Conservation (phyloP, 2,797 vertebrate species). For the Enteromius unitaeniatus region DNA sequence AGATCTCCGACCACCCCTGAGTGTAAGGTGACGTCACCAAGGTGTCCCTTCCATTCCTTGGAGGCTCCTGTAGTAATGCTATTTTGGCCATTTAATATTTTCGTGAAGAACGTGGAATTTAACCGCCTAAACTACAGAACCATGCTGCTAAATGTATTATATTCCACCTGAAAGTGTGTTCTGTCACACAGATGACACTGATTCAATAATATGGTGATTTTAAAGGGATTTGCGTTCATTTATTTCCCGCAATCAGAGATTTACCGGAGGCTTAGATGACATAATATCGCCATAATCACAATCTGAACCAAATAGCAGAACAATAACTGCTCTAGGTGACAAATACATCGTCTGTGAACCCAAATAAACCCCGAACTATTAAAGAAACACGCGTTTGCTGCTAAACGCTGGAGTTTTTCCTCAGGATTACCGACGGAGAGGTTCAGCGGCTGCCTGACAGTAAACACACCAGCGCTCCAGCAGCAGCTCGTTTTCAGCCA, state of each 20-base stretch:
- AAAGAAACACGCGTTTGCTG: neutral
- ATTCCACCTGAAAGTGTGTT: neutral
- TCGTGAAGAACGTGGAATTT: too few species aligned
- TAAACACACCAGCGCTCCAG: neutral
- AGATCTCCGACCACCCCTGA: neutral
- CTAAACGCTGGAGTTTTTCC: neutral
- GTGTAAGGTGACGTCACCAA: neutral
- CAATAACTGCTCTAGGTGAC: neutral
- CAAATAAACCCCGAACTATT: neutral
- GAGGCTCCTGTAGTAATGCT: too few species aligned
- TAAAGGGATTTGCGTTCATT: neutral
- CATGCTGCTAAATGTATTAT: neutral
- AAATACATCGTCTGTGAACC: neutral
- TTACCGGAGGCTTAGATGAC: neutral
- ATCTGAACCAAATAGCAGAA: neutral
- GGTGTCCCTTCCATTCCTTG: neutral
- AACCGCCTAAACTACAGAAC: neutral
- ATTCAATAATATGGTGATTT: neutral
- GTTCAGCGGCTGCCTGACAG: slow-evolving; percentile 16
- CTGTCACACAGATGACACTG: too few species aligned
- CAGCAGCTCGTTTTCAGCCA: neutral
- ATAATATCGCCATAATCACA: neutral
- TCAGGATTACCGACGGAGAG: neutral
- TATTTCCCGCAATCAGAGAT: neutral
- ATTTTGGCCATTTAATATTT: neutral